Evolutionary conservation across 2,113 vertebrate genomes (phyloP).

Genomic region (Rhagologus leucostigma): DNA sequence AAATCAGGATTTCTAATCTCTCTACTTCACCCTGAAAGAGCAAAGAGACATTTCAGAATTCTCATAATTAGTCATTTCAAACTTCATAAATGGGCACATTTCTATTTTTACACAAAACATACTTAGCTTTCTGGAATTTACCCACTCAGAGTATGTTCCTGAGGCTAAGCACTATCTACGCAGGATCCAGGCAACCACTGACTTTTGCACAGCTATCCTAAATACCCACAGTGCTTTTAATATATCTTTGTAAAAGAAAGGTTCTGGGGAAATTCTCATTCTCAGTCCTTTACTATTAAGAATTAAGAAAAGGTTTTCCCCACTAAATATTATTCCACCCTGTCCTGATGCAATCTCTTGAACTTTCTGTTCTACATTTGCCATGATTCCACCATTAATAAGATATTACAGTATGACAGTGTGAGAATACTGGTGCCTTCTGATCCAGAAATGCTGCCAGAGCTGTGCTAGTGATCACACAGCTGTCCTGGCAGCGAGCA

Average conservation of each 20-base stretch:
- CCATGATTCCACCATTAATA: background rate
- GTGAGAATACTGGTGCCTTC: background rate
- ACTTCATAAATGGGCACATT: background rate
- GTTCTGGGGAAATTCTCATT: background rate
- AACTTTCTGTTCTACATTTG: background rate
- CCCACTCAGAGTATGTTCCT: background rate
- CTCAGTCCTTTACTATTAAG: background rate
- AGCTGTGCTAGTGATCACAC: background rate
- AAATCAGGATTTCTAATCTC: background rate
- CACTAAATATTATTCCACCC: background rate
- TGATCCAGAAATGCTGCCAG: background rate
- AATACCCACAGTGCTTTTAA: background rate
- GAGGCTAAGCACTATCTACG: background rate
- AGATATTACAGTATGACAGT: background rate
- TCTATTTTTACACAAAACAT: background rate
- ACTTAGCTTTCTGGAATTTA: background rate
- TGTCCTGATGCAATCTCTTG: fast-evolving
- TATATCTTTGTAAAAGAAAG: background rate
- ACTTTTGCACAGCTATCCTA: background rate
- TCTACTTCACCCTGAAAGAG: background rate
- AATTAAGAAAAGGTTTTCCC: background rate
- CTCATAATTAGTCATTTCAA: background rate
- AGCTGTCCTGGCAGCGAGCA: background rate
- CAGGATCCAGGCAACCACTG: background rate
- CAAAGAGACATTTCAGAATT: background rate